Base-by-base conservation (phyloP, 2,113 vertebrate genomes). In the Eubucco bourcierii region DNA sequence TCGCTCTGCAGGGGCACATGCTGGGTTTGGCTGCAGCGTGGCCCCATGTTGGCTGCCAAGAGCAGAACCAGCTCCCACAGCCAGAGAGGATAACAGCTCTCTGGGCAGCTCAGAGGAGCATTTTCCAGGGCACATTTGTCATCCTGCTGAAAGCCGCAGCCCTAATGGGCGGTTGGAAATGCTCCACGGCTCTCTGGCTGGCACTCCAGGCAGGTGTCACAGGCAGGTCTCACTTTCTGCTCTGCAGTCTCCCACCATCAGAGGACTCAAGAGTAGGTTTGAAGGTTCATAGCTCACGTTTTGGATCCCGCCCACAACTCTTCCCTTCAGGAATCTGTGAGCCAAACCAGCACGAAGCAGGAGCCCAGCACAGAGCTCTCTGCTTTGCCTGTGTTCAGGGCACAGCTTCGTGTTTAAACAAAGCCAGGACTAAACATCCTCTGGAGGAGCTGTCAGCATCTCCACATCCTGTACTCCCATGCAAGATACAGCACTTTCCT, bases 1-100 rank as follows among this genome's bases (percentile, higher is more conserved):
- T 66, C 16, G 0, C 65, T 72, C 79, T 0, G 12, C 60, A 77
- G 39, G 12, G 28, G 41, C 56, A 47, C 63, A 6, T 0, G 0
- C 3, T 2, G 9, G 27, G n/a, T 29, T 83, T 4, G 1, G 46
- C 21, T 6, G 0, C 4, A 2, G 47, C n/a, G 19, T 1, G 7
- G 58, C 15, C 41, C 65, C 3, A 0, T 1, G 0, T n/a, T 4
- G 0, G 37, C n/a, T 83, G 90, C 79, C 50, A 29, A 68, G 72
- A 1, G 4, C 56, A n/a, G 61, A 68, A 50, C 16, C n/a, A 27
- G 46, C 53, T 77, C n/a, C 84, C 21, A 7, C 5, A 0, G n/a
- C 39, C 88, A 64, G 68, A 52, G 47, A 29, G 0, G 0, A 25
- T 67, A 55, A 19, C 2, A 1, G 66, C 61, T 70, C 56, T 73